Percentiles rank a stretch among this genome's conserved stretches.
These are phyloP conservation scores for Augochlora pura DNA, from an alignment of 1,140 invertebrate genomes.

Conservation along the genomic window DNA sequence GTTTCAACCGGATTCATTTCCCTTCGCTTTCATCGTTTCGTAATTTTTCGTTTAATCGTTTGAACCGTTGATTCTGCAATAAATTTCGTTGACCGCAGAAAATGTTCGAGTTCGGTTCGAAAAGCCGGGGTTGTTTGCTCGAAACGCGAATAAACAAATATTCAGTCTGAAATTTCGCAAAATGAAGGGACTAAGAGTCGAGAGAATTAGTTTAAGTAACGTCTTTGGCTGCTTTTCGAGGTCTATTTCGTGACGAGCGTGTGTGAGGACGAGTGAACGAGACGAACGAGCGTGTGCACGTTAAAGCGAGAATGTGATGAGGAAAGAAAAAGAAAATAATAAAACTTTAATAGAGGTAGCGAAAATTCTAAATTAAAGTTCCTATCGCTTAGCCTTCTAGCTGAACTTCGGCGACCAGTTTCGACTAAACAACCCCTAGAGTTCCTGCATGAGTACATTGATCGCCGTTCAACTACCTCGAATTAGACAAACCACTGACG, in stretches of 20 bases:
- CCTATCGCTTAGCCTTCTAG: slow-evolving; percentile 51
- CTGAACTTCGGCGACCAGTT: slow-evolving; percentile 28
- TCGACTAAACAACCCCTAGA: slow-evolving; percentile 30
- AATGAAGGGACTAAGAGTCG: slow-evolving; percentile 40
- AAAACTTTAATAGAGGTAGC: slow-evolving; percentile 40
- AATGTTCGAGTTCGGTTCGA: not conserved
- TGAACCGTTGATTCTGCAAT: slow-evolving; percentile 15
- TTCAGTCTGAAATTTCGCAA: slow-evolving; percentile 24
- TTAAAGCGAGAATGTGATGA: not conserved
- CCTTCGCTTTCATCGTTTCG: not conserved
- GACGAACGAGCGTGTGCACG: no score
- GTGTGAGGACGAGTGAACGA: not conserved
- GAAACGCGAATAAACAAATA: not conserved
- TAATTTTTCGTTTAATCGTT: not conserved
- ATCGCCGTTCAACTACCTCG: slow-evolving; percentile 49
- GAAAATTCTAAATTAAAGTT: slow-evolving; percentile 52
- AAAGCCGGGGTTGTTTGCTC: slow-evolving; percentile 22
- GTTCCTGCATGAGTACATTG: slow-evolving; percentile 12
- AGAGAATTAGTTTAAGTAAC: slow-evolving; percentile 41
- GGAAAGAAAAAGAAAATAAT: not conserved
- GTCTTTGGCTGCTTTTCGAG: slow-evolving; percentile 41
- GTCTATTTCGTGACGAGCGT: slow-evolving; percentile 30
- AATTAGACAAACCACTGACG: slow-evolving; percentile 46
- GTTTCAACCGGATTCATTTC: not conserved
- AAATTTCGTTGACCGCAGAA: slow-evolving; percentile 4